phyloP scores from a whole-genome alignment of 2,113 vertebrate species.

The Notechis scutatus region DNA sequence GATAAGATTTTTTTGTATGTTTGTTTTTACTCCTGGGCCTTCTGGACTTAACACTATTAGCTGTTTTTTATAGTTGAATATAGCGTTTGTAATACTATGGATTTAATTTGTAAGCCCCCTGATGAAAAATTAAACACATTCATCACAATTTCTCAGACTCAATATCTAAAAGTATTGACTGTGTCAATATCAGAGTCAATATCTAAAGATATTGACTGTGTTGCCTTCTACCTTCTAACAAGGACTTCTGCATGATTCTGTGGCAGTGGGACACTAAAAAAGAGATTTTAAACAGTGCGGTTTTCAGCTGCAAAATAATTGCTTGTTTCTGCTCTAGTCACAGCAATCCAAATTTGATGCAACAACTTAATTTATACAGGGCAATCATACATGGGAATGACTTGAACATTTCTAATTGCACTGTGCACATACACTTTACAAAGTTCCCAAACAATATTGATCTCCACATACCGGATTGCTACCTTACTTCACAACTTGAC shows the following conservation, averaged over 20 bases:
- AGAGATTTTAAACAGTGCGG: neutral
- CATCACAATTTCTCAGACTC: neutral
- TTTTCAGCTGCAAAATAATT: neutral
- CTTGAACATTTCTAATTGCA: neutral
- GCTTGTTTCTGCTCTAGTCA: neutral
- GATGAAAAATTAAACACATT: neutral
- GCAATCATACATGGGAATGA: neutral
- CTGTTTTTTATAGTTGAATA: neutral
- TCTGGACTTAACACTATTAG: neutral
- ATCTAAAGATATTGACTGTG: neutral
- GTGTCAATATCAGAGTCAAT: neutral
- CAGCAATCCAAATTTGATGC: neutral
- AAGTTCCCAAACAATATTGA: neutral
- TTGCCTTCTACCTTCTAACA: neutral
- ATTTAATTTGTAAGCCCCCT: neutral
- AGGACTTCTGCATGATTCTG: neutral
- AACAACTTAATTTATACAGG: neutral
- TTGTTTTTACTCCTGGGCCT: neutral
- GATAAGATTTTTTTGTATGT: neutral
- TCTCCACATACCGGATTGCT: neutral
- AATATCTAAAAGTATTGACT: neutral
- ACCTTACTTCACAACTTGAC: neutral
- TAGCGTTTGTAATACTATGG: neutral
- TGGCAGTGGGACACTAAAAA: neutral
- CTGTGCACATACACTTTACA: neutral